phyloP scores from a whole-genome alignment of 92 coral and sea anemone species.

The Epizoanthus illoricatus region DNA sequence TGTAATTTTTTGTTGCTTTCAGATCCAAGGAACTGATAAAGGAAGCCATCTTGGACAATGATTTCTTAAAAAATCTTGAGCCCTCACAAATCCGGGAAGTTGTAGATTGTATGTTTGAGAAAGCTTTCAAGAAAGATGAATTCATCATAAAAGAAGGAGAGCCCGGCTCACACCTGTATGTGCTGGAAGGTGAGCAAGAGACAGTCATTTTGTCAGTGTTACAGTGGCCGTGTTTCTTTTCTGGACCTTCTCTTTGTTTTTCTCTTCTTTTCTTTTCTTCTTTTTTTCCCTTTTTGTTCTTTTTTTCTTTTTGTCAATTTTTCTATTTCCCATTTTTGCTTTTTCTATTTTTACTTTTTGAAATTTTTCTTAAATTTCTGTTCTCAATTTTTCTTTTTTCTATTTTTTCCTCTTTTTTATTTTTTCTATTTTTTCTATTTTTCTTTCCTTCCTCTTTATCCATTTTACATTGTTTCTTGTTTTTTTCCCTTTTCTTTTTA shows the following conservation, averaged over 20 bases:
- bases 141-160: slow-evolving; percentile 91
- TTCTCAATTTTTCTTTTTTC: no score
- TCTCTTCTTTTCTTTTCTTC: no score
- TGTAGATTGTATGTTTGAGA: slow-evolving; percentile 95
- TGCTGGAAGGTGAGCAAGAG: slow-evolving; percentile 76
- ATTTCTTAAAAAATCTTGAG: slow-evolving; percentile 91
- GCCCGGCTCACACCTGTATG: slow-evolving; percentile 95
- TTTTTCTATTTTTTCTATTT: no score
- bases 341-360: no score
- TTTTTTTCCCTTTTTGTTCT: no score
- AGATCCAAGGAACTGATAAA: slow-evolving; percentile 96
- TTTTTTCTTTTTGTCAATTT: no score
- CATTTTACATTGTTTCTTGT: no score
- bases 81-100: slow-evolving; percentile 93
- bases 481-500: no score
- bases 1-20: not conserved
- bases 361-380: no score
- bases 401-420: no score
- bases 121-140: slow-evolving; percentile 79
- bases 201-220: not conserved
- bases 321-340: no score
- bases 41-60: slow-evolving; percentile 96
- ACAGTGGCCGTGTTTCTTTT: not conserved
- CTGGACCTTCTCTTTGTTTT: not conserved
- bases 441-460: no score